phyloP scores from a whole-genome alignment of 2,113 vertebrate genomes.

The Melanerpes aurifrons region DNA sequence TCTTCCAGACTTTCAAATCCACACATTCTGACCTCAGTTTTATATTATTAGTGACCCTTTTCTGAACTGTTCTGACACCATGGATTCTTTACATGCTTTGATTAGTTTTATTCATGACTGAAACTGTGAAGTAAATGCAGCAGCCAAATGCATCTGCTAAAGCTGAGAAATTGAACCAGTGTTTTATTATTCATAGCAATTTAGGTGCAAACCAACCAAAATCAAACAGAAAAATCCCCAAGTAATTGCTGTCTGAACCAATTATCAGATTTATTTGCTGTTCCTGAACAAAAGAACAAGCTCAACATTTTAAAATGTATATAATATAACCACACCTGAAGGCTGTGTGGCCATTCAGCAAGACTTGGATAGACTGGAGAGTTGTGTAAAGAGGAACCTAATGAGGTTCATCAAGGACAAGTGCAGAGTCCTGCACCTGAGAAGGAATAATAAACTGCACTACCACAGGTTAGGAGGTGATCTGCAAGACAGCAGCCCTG shows the following conservation, averaged over 20 bases:
- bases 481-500: no score
- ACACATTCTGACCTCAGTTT: neutral
- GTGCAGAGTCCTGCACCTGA: no score
- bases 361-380: no score
- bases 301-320: neutral
- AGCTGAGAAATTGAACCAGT: neutral
- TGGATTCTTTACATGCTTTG: neutral
- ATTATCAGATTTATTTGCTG: neutral
- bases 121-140: conserved; percentile 6
- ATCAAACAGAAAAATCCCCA: neutral
- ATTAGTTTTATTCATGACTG: neutral
- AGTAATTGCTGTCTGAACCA: neutral
- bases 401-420: no score
- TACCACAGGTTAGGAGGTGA: no score
- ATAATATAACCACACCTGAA: neutral
- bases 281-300: neutral
- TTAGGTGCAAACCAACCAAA: conserved; percentile 7
- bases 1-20: neutral
- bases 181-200: conserved; percentile 5
- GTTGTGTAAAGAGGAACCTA: no score
- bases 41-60: neutral
- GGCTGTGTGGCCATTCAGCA: no score
- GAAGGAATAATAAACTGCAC: no score
- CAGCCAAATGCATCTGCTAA: neutral
- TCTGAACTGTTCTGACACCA: neutral